Evolutionary conservation across 2,797 vertebrate species (phyloP), one percentile per base, ranked within the genome.

Genomic region (Peromyscus aztecus): DNA sequence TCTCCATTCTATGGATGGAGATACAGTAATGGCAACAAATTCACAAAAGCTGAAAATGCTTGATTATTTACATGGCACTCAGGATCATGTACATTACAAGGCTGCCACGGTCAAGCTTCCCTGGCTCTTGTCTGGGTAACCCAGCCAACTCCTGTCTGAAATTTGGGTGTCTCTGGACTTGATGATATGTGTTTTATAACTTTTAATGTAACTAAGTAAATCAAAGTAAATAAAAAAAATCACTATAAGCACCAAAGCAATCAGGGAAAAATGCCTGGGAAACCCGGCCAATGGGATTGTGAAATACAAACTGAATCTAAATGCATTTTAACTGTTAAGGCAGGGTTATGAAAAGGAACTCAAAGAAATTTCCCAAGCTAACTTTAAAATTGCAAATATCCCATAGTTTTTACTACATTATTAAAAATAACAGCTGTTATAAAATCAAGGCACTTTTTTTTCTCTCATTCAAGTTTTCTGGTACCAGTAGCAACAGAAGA

Each of bases 201-300:
- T 93, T 84, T 75, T 67, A 63, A 92, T 76, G 59, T 92, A 88
- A 97, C 83, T 95, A 29, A 43, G 59, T 65, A 95, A 83, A 80
- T 76, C 1, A 14, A 94, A 93, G 63, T 76, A 94, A 96, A 94
- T 93, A 93, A 61, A 95, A 59, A 94, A 92, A 55, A 77, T 76
- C 88, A 95, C 73, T 93, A 91, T 27, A 93, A 78, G 94, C 27
- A 89, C 34, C 83, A 97, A 95, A 91, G 61, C 46, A 82, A 92
- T 76, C 21, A 94, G 12, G 43, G 94, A 6, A 90, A 97, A 95
- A 94, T 91, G 63, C 49, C 71, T 3, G 27, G 88, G 81, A 96
- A 96, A 90, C n/a, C n/a, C 71, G 59, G 84, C 59, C 95, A 95
- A 1, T 82, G 57, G 43, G 82, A 13, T 61, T 86, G 84, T 92